Evolutionary conservation across 2,797 vertebrate genomes (phyloP), one percentile per base, ranked within the genome.

Genomic region (Rhabdophis nuchalis): DNA sequence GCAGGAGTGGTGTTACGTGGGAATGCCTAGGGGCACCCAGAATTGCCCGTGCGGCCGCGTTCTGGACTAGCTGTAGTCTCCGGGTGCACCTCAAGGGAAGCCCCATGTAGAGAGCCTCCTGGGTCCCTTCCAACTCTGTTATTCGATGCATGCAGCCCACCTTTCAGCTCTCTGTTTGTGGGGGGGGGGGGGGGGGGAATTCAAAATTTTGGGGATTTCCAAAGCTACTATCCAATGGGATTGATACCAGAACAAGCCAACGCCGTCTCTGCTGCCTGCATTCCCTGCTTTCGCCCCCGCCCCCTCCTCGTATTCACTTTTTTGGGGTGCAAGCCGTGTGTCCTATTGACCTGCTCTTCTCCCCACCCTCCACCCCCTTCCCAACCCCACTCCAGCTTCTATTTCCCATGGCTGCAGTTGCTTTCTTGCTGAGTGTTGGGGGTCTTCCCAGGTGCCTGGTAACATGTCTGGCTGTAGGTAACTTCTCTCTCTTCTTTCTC

Each of bases 401-500:
- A 94, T 92, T 86, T 77, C 68, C 25, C 14, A 10, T 46, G 18
- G 68, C 88, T 85, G 85, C 88, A 13, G 58, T 86, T 92, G 32
- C 86, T 92, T 29, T 53, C 61, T 86, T 87, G 85, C 85, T 86
- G 8, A 36, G 85, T n/a, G 32, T 72, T 87, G 54, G 6, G 6
- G 18, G 50, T 72, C 1, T 20, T 87, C 82, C 58, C 89, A 41
- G 25, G 52, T 6, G 93, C 90, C 94, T 58, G 85, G 89, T 56
- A 96, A 96, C 93, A 93, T 95, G 72, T 23, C 56, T 3, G 56
- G 91, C 64, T 64, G 29, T 61, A 96, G 97, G 94, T 97, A 98
- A 98, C 96, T 97, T 93, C 97, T 96, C 23, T 96, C 95, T 98
- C 96, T 98, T 91, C 25, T 68, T n/a, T 86, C 25, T 92, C 50